These are phyloP conservation scores for Carduelis carduelis DNA, from an alignment of 2,797 vertebrate genomes.

Conservation along the genomic window DNA sequence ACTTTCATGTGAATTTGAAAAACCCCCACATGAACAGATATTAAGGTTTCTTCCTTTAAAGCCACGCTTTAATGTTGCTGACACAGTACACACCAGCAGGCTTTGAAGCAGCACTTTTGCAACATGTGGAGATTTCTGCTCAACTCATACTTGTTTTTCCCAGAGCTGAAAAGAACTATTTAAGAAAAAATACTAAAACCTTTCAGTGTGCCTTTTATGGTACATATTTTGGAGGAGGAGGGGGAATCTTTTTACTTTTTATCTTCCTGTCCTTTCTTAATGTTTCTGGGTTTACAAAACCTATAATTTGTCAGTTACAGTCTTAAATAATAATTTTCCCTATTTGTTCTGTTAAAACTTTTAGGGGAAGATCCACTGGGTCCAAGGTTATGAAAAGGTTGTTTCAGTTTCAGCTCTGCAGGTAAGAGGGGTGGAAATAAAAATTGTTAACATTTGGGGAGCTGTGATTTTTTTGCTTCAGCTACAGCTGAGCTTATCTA, in stretches of 20 bases:
- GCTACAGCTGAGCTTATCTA: background rate
- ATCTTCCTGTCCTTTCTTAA: background rate
- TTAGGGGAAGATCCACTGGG: background rate
- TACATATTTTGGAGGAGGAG: rapidly evolving
- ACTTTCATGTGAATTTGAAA: background rate
- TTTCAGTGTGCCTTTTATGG: background rate
- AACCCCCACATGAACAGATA: rapidly evolving
- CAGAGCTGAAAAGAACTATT: background rate
- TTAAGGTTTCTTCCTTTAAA: background rate
- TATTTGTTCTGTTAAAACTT: background rate
- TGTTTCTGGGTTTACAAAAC: background rate
- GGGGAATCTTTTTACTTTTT: background rate
- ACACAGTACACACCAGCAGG: background rate
- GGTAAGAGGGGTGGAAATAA: background rate
- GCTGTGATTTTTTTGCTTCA: background rate
- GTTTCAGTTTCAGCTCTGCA: background rate
- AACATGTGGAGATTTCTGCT: rapidly evolving
- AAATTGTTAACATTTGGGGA: background rate
- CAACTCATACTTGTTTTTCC: background rate
- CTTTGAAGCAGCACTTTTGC: background rate
- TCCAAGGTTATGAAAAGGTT: constrained; percentile 2
- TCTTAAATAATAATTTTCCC: background rate
- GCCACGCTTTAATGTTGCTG: background rate
- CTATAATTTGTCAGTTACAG: background rate
- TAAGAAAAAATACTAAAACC: background rate